Percentiles rank a stretch among this genome's conserved stretches.
Conservation (phyloP, 2,797 vertebrate species). For the Gallinago stenura region DNA sequence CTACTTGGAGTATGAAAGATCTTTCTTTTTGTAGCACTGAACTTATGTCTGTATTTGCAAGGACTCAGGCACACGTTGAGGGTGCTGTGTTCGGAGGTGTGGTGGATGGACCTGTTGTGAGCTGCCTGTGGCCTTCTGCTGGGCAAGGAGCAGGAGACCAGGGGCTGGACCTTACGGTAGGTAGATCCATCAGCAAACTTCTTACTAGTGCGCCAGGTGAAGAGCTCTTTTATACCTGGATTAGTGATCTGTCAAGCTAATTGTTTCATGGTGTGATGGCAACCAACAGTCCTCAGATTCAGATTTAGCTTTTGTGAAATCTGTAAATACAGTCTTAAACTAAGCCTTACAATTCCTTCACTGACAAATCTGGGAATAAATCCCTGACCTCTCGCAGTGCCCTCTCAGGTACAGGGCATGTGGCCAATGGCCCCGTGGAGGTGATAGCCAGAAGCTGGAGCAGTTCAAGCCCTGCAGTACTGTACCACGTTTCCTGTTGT, state of each 20-base stretch:
- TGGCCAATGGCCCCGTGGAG: background rate
- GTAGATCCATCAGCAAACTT: background rate
- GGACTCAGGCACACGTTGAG: background rate
- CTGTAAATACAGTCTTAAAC: background rate
- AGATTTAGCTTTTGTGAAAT: background rate
- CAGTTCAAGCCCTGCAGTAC: background rate
- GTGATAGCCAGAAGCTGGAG: background rate
- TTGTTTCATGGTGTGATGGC: slow-evolving; percentile 23
- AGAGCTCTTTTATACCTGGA: slow-evolving; percentile 2
- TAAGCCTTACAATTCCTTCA: background rate
- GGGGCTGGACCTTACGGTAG: background rate
- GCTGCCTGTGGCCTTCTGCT: background rate
- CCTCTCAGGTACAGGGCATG: background rate
- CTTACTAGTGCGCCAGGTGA: slow-evolving; percentile 5
- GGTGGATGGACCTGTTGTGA: background rate
- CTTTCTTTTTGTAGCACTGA: background rate
- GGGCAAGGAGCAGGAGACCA: background rate
- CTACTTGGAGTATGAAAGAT: background rate
- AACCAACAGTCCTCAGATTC: background rate
- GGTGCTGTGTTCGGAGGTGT: background rate
- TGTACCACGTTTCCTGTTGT: background rate
- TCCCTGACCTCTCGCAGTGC: background rate
- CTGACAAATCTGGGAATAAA: background rate
- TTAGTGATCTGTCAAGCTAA: slow-evolving; percentile 41
- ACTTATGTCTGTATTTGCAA: background rate